Conservation (phyloP, 2,888 invertebrate species). For the Smittia sp. region DNA sequence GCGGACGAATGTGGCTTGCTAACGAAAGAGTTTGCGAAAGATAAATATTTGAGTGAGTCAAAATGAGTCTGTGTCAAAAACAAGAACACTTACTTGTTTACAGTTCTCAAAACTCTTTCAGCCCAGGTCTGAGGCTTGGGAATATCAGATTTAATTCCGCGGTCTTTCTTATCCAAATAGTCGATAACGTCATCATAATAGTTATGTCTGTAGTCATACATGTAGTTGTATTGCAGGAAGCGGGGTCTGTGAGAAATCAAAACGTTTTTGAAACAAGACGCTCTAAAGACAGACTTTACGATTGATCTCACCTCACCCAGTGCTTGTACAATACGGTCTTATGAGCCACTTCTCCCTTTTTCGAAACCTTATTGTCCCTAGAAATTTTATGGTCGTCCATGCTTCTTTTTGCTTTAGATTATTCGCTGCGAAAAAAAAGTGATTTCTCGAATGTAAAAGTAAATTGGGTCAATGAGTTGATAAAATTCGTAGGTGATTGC, state of each 20-base stretch:
- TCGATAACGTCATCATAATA: conserved; percentile 84
- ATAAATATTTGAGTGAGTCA: neutral
- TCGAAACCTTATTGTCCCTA: conserved; percentile 10
- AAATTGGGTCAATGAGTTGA: too few species aligned
- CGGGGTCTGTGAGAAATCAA: conserved; percentile 62
- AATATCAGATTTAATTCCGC: conserved; percentile 65
- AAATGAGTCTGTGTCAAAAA: neutral
- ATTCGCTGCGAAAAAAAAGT: neutral
- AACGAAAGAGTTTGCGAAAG: conserved; percentile 1
- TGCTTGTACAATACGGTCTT: conserved; percentile 67
- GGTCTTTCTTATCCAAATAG: conserved; percentile 73
- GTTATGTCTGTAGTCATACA: conserved; percentile 80
- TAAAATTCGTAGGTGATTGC: neutral
- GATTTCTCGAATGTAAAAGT: neutral
- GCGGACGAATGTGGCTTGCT: conserved; percentile 40
- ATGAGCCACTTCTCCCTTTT: neutral
- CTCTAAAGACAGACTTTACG: neutral
- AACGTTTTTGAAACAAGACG: neutral
- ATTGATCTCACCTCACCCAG: conserved; percentile 68
- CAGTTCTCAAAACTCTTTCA: conserved; percentile 74
- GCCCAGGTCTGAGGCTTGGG: conserved; percentile 84
- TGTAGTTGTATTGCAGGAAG: conserved; percentile 76
- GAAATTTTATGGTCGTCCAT: conserved; percentile 35
- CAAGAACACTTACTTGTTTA: conserved; percentile 54
- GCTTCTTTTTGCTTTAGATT: conserved; percentile 3